phyloP scores from a whole-genome alignment of 2,797 vertebrate genomes.

The Meriones psammophilus region DNA sequence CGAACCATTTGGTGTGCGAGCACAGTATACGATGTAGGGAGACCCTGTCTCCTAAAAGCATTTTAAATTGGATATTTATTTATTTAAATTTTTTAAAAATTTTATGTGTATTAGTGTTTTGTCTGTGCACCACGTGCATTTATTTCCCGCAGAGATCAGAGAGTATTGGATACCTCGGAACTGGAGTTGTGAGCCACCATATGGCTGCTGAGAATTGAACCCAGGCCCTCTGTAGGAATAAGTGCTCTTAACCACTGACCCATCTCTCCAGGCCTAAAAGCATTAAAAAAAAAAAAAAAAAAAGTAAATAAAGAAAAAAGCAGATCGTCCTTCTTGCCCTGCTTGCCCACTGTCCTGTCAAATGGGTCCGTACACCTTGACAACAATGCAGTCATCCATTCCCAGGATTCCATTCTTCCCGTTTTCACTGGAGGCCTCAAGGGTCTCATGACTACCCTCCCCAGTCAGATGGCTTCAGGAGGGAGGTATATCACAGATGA shows the following conservation, averaged over 20 bases:
- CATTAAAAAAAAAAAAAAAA: not conserved
- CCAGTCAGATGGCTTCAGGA: not conserved
- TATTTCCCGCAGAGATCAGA: not conserved
- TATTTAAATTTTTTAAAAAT: not conserved
- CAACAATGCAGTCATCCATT: not conserved
- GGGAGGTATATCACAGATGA: not conserved
- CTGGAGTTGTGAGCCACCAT: not conserved
- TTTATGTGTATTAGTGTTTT: not conserved
- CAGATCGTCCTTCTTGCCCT: not conserved
- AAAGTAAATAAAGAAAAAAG: not conserved
- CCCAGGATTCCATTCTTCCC: not conserved
- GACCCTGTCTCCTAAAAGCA: not conserved
- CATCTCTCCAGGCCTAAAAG: not conserved
- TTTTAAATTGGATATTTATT: not conserved
- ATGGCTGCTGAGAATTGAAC: not conserved
- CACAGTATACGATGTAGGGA: not conserved
- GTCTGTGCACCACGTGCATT: not conserved
- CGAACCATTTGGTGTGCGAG: conserved; percentile 13
- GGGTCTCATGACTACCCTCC: conserved; percentile 12
- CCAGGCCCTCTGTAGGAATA: not conserved
- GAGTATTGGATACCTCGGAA: not conserved
- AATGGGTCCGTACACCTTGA: not conserved
- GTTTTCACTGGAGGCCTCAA: conserved; percentile 6
- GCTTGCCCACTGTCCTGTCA: not conserved
- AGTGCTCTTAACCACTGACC: not conserved